Base-by-base conservation (phyloP, 2,888 invertebrate genomes). In the Aquatica leii region DNA sequence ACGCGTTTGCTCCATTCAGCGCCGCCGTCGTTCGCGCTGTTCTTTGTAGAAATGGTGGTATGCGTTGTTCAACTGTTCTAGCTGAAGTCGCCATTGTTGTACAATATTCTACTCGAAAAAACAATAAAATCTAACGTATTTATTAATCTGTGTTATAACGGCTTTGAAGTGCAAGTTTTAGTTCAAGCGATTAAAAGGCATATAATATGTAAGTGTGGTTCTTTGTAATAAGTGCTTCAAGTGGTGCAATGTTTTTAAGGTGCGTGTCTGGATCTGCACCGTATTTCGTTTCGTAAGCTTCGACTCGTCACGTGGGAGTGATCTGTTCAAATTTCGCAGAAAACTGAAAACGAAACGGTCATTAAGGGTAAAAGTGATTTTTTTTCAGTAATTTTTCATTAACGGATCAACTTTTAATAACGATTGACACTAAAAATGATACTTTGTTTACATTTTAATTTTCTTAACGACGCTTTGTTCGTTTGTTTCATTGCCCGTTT, bases 11-110 rank as follows among this genome's bases (percentile, higher is more conserved):
- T 78, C 78, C 72, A 77, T 76, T 71, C 71, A 70, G 71, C 70
- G 74, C 73, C 75, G 76, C 75, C 74, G 76, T 73, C 72, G 76
- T 75, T 74, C 66, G 67, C 68, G 66, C 65, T 62, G 63, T 61
- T 58, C 56, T 21, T 52, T 59, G 59, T 58, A 68, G 76, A 74
- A 77, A 75, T 71, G 72, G 71, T 72, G 51, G 63, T 76, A 77
- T 79, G 77, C 80, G 79, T 78, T 77, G 80, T 80, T 79, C 78
- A 74, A 73, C 77, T 77, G 79, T 79, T 79, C 77, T 73, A 76
- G 74, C 72, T 72, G 72, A 74, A 73, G 81, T 79, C 81, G 81
- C 81, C 81, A 81, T 81, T 81, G 80, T 81, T 81, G 81, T 79
- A 76, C 72, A 73, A 74, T 74, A 76, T 76, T 77, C 75, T 74